These are phyloP conservation scores for Synanthedon tipuliformis DNA, from an alignment of 2,888 invertebrate genomes.

Conservation along the genomic window DNA sequence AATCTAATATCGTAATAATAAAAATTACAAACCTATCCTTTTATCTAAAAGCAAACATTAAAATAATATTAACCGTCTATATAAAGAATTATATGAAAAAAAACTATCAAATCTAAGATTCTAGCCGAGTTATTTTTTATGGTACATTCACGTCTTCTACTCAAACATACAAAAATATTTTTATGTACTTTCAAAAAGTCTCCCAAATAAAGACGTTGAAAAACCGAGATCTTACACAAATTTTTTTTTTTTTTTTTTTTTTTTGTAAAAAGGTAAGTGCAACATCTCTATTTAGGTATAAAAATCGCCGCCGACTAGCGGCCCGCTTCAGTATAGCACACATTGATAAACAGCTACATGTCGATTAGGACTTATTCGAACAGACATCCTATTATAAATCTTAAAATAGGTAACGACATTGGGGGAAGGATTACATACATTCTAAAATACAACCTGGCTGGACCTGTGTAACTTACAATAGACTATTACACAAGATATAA, in stretches of 20 bases:
- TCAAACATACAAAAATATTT: slow-evolving; percentile 68
- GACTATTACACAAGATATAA: neutral
- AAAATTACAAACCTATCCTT: slow-evolving; percentile 63
- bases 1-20: slow-evolving; percentile 63
- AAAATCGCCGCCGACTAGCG: slow-evolving; percentile 35
- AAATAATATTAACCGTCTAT: slow-evolving; percentile 64
- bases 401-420: slow-evolving; percentile 59
- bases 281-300: slow-evolving; percentile 40
- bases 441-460: slow-evolving; percentile 65
- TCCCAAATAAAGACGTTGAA: slow-evolving; percentile 33
- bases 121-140: slow-evolving; percentile 59
- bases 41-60: slow-evolving; percentile 64
- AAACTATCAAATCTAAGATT: slow-evolving; percentile 63
- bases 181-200: slow-evolving; percentile 59
- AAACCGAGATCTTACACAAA: neutral
- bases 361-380: slow-evolving; percentile 40
- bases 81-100: slow-evolving; percentile 23
- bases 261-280: slow-evolving; percentile 2
- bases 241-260: too few species aligned
- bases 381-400: slow-evolving; percentile 37
- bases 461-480: slow-evolving; percentile 44
- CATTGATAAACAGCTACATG: slow-evolving; percentile 53
- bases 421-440: slow-evolving; percentile 48
- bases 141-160: slow-evolving; percentile 52
- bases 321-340: slow-evolving; percentile 42